Conservation (phyloP, 2,888 invertebrate genomes). For the Eucera pruinosa region DNA sequence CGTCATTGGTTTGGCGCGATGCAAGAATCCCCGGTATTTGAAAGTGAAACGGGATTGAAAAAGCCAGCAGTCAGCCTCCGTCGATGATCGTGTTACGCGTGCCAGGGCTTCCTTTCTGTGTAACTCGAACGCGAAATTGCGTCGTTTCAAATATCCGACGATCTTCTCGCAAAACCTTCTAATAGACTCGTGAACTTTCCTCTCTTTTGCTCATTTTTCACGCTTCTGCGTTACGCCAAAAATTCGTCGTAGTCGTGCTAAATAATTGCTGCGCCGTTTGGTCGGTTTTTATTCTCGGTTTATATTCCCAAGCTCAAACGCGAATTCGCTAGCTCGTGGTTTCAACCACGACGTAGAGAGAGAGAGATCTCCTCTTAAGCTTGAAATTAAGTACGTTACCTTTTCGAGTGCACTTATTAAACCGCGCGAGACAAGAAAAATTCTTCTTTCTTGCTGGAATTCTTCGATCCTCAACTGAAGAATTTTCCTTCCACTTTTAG, state of each 20-base stretch:
- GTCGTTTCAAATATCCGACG: no score
- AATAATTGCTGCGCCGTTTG: conserved; percentile 4
- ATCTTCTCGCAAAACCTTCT: no score
- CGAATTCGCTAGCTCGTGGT: no score
- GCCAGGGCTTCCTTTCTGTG: neutral
- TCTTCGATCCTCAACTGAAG: no score
- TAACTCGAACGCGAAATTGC: conserved; percentile 1
- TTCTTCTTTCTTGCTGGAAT: no score
- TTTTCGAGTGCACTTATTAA: neutral
- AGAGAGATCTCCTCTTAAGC: conserved; percentile 18
- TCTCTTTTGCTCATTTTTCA: neutral
- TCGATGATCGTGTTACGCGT: conserved; percentile 24
- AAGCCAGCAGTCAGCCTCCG: conserved; percentile 2
- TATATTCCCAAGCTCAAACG: no score
- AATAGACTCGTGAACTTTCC: neutral
- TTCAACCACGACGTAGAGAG: neutral
- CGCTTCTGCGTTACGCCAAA: neutral
- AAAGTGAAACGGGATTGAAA: conserved; percentile 34
- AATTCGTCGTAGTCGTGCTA: conserved; percentile 16
- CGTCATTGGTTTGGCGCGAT: conserved; percentile 18
- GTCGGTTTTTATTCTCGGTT: no score
- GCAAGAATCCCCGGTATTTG: conserved; percentile 27
- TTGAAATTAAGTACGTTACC: neutral
- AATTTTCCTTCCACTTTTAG: no score
- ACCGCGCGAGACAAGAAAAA: neutral